phyloP scores from a whole-genome alignment of 2,888 invertebrate genomes.

The Brachypterus glaber region DNA sequence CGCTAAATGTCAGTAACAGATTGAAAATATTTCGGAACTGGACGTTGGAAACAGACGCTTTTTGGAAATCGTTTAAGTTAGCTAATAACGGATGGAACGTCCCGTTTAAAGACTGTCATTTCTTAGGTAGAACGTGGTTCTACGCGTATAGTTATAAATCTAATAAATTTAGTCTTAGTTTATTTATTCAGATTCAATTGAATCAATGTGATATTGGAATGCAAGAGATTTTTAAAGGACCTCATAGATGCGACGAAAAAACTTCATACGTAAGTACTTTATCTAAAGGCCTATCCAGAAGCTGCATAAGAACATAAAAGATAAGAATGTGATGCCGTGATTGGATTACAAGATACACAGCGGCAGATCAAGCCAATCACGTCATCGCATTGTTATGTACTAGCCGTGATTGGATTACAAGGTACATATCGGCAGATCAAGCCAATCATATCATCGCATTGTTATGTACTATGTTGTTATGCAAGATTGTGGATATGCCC shows the following conservation, averaged over 20 bases:
- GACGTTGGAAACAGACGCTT: conserved; percentile 43
- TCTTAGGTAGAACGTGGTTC: conserved; percentile 34
- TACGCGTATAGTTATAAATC: conserved; percentile 33
- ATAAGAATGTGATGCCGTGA: too few relatives aligned
- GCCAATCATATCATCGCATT: too few relatives aligned
- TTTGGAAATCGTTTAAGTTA: conserved; percentile 47
- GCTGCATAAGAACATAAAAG: too few relatives aligned
- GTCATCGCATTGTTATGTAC: too few relatives aligned
- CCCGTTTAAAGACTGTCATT: conserved; percentile 38
- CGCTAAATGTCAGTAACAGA: conserved; percentile 30
- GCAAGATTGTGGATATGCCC: too few relatives aligned
- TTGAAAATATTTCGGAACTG: conserved; percentile 32
- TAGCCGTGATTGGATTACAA: too few relatives aligned
- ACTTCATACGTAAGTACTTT: conserved; percentile 42
- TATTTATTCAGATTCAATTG: conserved; percentile 46
- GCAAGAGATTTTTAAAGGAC: conserved; percentile 57
- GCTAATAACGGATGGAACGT: conserved; percentile 38
- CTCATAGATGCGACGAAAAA: conserved; percentile 48
- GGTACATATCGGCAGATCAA: too few relatives aligned
- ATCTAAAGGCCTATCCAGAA: too few relatives aligned
- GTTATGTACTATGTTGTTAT: too few relatives aligned
- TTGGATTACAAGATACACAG: too few relatives aligned
- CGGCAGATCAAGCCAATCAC: too few relatives aligned
- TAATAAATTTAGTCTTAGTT: conserved; percentile 27
- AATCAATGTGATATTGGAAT: conserved; percentile 65